Conservation (phyloP, 2,888 invertebrate genomes). For the Heliconius sara region DNA sequence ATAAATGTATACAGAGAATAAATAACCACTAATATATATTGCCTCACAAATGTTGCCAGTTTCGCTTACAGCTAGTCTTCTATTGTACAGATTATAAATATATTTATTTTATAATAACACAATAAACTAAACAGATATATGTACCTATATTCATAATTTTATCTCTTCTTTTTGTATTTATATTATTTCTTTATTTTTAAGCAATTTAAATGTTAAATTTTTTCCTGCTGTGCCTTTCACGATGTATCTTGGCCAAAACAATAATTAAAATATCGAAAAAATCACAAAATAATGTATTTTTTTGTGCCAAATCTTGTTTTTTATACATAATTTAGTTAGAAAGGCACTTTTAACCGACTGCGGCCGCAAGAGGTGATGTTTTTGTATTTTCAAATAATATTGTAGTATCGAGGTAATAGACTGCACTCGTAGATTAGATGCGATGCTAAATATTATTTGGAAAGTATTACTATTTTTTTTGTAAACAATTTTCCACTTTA, state of each 20-base stretch:
- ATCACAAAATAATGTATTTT: not conserved
- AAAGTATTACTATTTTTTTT: not conserved
- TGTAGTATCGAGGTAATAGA: not conserved
- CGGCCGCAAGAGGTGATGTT: not conserved
- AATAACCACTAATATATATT: constrained; percentile 15
- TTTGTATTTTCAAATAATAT: constrained; percentile 5
- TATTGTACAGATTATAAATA: constrained; percentile 13
- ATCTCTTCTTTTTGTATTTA: not conserved
- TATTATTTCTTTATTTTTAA: not conserved
- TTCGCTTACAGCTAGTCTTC: constrained; percentile 33
- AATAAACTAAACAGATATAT: constrained; percentile 14
- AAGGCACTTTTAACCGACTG: constrained; percentile 1
- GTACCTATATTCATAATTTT: not conserved
- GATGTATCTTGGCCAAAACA: not conserved
- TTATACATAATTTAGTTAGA: constrained; percentile 1
- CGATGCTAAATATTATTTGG: not conserved
- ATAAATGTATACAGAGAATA: constrained; percentile 7
- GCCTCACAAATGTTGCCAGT: constrained; percentile 39
- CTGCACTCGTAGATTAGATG: constrained; percentile 16
- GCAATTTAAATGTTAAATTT: not conserved
- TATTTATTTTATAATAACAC: constrained; percentile 11
- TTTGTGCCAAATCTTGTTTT: constrained; percentile 5
- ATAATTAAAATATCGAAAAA: not conserved
- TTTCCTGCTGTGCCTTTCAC: constrained; percentile 5
- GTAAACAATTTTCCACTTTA: constrained; percentile 28